Conservation (phyloP, 2,888 invertebrate species). For the Artemia sp. region DNA sequence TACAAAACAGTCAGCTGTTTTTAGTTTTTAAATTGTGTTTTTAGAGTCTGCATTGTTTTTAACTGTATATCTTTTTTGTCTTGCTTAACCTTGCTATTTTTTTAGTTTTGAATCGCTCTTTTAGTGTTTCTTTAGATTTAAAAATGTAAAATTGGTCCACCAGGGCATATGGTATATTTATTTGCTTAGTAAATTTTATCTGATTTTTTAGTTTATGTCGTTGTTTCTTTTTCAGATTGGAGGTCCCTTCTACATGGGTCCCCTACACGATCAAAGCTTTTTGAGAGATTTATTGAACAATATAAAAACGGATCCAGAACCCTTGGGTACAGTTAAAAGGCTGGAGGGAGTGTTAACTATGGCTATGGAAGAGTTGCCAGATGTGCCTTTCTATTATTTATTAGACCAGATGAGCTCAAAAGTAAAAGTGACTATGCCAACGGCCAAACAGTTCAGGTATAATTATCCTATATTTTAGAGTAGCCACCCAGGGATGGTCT, state of each 20-base stretch:
- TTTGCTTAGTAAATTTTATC: too few relatives aligned
- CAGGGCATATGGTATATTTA: too few relatives aligned
- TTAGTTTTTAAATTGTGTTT: too few relatives aligned
- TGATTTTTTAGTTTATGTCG: not conserved
- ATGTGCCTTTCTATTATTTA: conserved; percentile 72
- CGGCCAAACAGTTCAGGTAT: conserved; percentile 46
- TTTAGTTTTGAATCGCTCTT: too few relatives aligned
- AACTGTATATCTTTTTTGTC: too few relatives aligned
- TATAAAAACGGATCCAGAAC: conserved; percentile 31
- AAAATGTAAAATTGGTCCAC: too few relatives aligned
- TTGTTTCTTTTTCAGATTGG: conserved; percentile 43
- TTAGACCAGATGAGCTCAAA: conserved; percentile 56
- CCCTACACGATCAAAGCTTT: conserved; percentile 63
- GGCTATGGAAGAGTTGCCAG: conserved; percentile 60
- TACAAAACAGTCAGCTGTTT: too few relatives aligned
- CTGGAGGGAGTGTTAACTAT: conserved; percentile 63
- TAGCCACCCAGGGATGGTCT: not conserved
- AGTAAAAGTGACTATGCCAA: conserved; percentile 53
- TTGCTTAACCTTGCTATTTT: too few relatives aligned
- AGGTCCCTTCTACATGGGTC: conserved; percentile 85
- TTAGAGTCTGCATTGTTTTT: too few relatives aligned
- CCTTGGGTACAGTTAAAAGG: conserved; percentile 48
- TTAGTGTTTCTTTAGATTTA: too few relatives aligned
- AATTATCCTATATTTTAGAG: not conserved
- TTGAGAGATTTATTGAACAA: conserved; percentile 45